A percentile compares a stretch with the other conserved stretches of the same genome.
phyloP scores from a whole-genome alignment of 2,113 vertebrate genomes.

The Cyprichromis sp. region DNA sequence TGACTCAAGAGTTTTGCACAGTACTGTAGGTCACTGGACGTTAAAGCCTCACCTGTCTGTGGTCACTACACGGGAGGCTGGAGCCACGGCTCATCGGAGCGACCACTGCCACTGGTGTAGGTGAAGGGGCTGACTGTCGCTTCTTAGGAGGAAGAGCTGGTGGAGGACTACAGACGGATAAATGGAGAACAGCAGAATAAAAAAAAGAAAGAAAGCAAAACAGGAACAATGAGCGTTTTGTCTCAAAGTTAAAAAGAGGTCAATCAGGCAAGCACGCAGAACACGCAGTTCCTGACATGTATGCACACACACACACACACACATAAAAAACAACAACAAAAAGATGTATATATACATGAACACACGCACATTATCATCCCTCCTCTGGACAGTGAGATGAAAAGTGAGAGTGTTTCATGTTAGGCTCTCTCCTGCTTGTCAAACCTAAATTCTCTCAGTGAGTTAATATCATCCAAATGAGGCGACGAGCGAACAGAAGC shows the following conservation, averaged over 20 bases:
- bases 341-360: conserved; percentile 42
- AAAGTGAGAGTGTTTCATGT: conserved; percentile 19
- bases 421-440: conserved; percentile 24
- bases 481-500: not conserved
- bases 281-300: conserved; percentile 15
- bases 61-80: conserved; percentile 86
- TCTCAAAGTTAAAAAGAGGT: not conserved
- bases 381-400: conserved; percentile 19
- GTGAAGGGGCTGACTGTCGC: conserved; percentile 88
- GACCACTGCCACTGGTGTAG: conserved; percentile 90
- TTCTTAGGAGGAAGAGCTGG: conserved; percentile 95
- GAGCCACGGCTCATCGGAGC: conserved; percentile 95
- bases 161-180: conserved; percentile 58
- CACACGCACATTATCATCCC: conserved; percentile 20
- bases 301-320: not conserved
- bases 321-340: not conserved
- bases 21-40: not conserved
- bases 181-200: not conserved
- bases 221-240: not conserved
- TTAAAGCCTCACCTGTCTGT: conserved; percentile 79
- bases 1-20: not conserved
- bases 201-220: not conserved
- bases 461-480: conserved; percentile 42
- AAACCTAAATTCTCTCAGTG: not conserved
- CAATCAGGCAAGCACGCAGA: not conserved